phyloP scores from a whole-genome alignment of 2,888 invertebrate species.

The Noctua fimbriata region DNA sequence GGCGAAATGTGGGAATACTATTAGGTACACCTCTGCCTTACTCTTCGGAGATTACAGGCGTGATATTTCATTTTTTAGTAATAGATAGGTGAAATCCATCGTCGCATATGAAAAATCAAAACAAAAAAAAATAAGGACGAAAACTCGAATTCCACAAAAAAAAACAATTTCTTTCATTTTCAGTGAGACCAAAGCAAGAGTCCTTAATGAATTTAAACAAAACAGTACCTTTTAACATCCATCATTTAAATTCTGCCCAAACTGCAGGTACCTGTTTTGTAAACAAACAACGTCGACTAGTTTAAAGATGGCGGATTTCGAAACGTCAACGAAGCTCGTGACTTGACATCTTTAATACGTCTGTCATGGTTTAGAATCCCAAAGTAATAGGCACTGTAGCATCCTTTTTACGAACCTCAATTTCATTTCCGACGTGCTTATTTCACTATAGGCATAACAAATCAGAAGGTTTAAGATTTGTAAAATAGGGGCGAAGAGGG shows the following conservation, averaged over 20 bases:
- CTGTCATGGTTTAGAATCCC: constrained; percentile 65
- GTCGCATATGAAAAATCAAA: neutral
- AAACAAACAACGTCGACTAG: constrained; percentile 65
- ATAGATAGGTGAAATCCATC: neutral
- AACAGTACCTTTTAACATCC: constrained; percentile 36
- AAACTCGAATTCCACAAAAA: neutral
- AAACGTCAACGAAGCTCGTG: constrained; percentile 65
- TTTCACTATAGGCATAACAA: constrained; percentile 43
- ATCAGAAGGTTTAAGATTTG: constrained; percentile 8
- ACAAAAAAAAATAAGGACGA: too few species aligned
- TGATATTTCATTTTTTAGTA: neutral
- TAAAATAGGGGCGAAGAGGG: neutral
- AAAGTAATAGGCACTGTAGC: constrained; percentile 55
- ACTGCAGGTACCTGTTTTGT: constrained; percentile 48
- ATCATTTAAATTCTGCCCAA: constrained; percentile 56
- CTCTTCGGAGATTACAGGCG: neutral
- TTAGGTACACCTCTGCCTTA: too few species aligned
- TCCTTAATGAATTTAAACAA: constrained; percentile 42
- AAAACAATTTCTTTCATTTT: constrained; percentile 18
- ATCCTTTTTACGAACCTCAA: constrained; percentile 67
- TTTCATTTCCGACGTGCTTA: constrained; percentile 68
- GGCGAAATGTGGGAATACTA: neutral
- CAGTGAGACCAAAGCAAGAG: constrained; percentile 13
- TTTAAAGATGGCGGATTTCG: constrained; percentile 61
- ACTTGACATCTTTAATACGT: constrained; percentile 67